A percentile compares a stretch with the other conserved stretches of the same genome.
Conservation (phyloP, 2,888 invertebrate genomes). For the Perithous albicinctus region DNA sequence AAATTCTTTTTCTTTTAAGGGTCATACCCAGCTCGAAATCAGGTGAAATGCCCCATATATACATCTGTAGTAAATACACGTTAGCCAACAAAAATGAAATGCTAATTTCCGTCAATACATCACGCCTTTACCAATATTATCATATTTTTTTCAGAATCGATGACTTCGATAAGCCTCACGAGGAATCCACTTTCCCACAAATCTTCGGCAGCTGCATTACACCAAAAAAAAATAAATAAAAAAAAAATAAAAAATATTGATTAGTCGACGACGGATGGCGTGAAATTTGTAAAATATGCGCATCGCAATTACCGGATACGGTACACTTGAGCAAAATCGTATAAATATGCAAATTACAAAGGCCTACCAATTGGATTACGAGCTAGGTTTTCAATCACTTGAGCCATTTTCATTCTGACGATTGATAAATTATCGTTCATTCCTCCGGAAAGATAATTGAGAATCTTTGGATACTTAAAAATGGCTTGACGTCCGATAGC, state of each 20-base stretch:
- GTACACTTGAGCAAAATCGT: background rate
- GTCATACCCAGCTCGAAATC: too few relatives aligned
- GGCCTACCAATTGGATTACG: conserved; percentile 70
- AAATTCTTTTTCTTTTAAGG: too few relatives aligned
- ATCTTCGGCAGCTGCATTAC: conserved; percentile 82
- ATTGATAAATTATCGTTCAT: conserved; percentile 79
- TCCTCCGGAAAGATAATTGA: conserved; percentile 79
- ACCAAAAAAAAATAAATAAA: too few relatives aligned
- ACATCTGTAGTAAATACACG: background rate
- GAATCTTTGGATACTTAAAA: conserved; percentile 78
- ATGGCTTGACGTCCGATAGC: conserved; percentile 83
- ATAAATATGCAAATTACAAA: conserved; percentile 5
- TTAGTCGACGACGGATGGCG: background rate
- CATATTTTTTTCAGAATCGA: conserved; percentile 77
- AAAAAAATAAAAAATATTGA: too few relatives aligned
- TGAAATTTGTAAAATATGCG: conserved; percentile 6
- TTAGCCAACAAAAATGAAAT: background rate
- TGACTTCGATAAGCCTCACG: conserved; percentile 77
- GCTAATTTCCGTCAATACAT: background rate
- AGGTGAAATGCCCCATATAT: too few relatives aligned
- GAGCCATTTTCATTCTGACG: conserved; percentile 83
- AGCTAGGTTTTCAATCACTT: conserved; percentile 82
- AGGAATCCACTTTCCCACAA: conserved; percentile 82
- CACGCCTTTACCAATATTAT: conserved; percentile 74
- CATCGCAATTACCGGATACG: background rate